Conservation (phyloP, 1,140 invertebrate genomes). For the Stenopsyche tienmushanensis region DNA sequence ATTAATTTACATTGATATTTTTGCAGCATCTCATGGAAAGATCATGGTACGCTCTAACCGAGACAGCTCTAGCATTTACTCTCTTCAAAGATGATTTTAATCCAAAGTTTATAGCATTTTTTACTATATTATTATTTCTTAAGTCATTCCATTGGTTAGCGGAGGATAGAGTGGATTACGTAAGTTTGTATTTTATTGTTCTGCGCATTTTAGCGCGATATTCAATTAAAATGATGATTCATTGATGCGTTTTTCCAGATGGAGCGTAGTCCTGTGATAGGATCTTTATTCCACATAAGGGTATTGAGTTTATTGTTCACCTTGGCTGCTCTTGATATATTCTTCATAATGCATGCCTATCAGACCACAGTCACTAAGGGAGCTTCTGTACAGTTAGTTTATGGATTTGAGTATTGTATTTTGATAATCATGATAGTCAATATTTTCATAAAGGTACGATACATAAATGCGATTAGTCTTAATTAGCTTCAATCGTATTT, state of each 20-base stretch:
- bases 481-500: background rate
- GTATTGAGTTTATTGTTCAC: conserved; percentile 83
- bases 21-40: conserved; percentile 95
- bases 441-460: conserved; percentile 81
- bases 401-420: conserved; percentile 99
- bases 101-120: conserved; percentile 96
- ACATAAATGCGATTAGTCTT: background rate
- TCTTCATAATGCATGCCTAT: conserved; percentile 93
- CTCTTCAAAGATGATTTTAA: conserved; percentile 99
- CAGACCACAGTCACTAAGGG: conserved; percentile 92
- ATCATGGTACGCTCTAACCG: conserved; percentile 98
- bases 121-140: conserved; percentile 93
- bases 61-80: conserved; percentile 98
- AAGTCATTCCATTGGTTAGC: conserved; percentile 99
- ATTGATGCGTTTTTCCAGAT: conserved; percentile 68
- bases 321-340: conserved; percentile 80
- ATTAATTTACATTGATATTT: conserved; percentile 35
- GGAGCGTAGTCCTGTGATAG: conserved; percentile 97
- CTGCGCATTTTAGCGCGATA: background rate
- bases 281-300: conserved; percentile 91
- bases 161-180: conserved; percentile 98
- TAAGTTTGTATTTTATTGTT: conserved; percentile 61
- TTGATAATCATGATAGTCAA: conserved; percentile 92
- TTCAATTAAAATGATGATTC: background rate
- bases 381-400: conserved; percentile 96